Base-by-base conservation (phyloP, 1,140 invertebrate species). In the Drosophila nannoptera region DNA sequence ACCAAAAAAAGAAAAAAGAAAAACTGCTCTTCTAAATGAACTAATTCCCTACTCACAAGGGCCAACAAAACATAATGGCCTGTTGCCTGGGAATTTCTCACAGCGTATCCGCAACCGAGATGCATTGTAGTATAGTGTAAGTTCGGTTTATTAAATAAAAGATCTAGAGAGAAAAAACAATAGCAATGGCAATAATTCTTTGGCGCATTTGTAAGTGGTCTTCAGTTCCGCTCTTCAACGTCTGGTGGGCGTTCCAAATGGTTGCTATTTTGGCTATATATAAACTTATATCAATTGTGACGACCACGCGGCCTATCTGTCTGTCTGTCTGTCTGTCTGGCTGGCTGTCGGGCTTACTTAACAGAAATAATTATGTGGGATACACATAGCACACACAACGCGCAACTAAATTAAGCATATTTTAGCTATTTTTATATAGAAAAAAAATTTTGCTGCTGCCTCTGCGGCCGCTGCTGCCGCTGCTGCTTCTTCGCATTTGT, bases 311-410 rank as follows among this genome's bases (percentile, higher is more conserved):
- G 69, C 63, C 67, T 48, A 56, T 60, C 67, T 61, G 33, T 61
- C 71, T 55, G 55, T 50, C 68, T 61, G 74, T 29, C 64, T 56
- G 35, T 59, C 63, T 49, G 66, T 60, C 70, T 64, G 22, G 56
- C 70, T 59, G 64, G 38, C 72, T 64, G 38, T 67, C 63, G 75
- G 56, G 60, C 64, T 84, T 80, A 75, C 76, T 83, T 83, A 84
- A 83, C 60, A 80, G 52, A 84, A 84, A 84, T 84, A 84, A 81
- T 86, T 84, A 86, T 86, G 81, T 84, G 81, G 81, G 81, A 84
- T 81, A 71, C 69, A 64, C 52, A 58, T 62, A 40, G 12, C 33
- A 38, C 42, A 61, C 36, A 67, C 68, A 46, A 50, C 14, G 33
- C 65, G 40, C 63, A 75, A 84, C 81, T 86, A 84, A 86, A 86